phyloP scores from a whole-genome alignment of 1,140 invertebrate species.

The Magallana gigas region DNA sequence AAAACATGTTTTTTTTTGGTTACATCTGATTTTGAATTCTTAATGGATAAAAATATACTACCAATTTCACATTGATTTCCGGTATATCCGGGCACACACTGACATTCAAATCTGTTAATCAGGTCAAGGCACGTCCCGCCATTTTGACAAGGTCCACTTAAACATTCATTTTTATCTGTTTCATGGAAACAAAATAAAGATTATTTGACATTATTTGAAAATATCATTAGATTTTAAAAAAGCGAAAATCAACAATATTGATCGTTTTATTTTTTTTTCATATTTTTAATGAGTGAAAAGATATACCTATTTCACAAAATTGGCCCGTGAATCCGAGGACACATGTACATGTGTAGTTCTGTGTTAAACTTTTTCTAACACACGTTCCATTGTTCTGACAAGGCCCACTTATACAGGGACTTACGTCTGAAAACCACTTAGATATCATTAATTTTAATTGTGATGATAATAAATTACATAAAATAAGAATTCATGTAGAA shows the following conservation, averaged over 20 bases:
- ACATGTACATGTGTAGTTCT: constrained; percentile 40
- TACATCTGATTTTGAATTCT: no score
- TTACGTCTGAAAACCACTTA: constrained; percentile 27
- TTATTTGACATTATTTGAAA: no score
- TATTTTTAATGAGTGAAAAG: no score
- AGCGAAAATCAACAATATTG: no score
- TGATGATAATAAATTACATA: background rate
- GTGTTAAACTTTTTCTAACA: constrained; percentile 26
- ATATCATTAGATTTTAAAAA: no score
- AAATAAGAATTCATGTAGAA: background rate
- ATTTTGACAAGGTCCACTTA: constrained; percentile 26
- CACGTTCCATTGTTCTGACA: constrained; percentile 44
- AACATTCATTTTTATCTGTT: constrained; percentile 48
- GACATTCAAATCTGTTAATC: constrained; percentile 29
- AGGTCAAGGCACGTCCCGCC: constrained; percentile 36
- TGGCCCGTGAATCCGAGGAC: constrained; percentile 41
- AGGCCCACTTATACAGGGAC: constrained; percentile 33
- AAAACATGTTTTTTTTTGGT: no score
- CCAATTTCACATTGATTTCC: constrained; percentile 30
- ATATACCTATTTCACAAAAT: constrained; percentile 37
- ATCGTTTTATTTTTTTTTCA: no score
- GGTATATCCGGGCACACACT: constrained; percentile 26
- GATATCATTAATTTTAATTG: background rate
- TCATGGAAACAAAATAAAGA: background rate
- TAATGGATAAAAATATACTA: background rate